phyloP scores from a whole-genome alignment of 1,140 invertebrate species.

The Leptopilina boulardi region DNA sequence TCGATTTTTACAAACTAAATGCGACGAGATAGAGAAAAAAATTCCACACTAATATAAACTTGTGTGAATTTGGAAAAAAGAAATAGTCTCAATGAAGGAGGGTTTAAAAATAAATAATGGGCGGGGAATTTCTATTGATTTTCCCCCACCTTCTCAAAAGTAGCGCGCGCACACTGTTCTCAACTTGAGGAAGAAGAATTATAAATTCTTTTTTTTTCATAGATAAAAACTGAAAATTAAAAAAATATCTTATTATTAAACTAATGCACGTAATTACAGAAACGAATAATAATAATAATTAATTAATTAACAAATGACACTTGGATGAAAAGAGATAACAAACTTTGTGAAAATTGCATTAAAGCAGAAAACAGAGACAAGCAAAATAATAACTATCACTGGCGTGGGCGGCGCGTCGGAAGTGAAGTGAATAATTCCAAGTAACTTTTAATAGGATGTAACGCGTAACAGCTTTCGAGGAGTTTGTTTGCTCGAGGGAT shows the following conservation, averaged over 20 bases:
- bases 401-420: background rate
- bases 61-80: too few species aligned
- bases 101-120: too few species aligned
- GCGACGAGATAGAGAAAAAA: background rate
- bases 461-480: conserved; percentile 31
- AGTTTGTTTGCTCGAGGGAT: conserved; percentile 37
- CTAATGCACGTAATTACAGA: background rate
- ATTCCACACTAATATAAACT: background rate
- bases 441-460: conserved; percentile 32
- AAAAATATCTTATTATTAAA: too few species aligned
- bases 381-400: conserved; percentile 25
- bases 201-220: too few species aligned
- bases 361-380: background rate
- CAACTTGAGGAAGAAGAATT: too few species aligned
- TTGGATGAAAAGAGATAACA: background rate
- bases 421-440: conserved; percentile 13
- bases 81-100: too few species aligned
- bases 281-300: background rate
- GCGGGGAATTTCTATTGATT: too few species aligned
- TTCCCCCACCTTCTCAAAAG: too few species aligned
- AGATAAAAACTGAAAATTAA: background rate
- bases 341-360: background rate
- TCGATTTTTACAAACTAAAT: background rate
- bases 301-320: background rate
- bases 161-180: too few species aligned